Evolutionary conservation across 2,113 vertebrate species (phyloP).

Genomic region (Centropristis striata): DNA sequence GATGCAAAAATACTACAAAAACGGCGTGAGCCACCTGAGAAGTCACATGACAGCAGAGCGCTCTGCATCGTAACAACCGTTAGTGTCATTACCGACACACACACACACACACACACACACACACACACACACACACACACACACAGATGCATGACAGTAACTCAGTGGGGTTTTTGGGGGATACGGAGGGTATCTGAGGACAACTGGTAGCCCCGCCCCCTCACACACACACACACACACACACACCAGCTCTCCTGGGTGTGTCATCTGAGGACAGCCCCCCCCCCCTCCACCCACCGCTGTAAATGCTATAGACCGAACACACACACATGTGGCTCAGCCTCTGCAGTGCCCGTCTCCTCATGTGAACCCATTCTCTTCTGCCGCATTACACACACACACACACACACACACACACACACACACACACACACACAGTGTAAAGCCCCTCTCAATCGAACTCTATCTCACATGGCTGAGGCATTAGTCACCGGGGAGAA

Average conservation of each 20-base stretch:
- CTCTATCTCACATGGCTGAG: slow-evolving; percentile 31
- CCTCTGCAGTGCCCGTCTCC: slow-evolving; percentile 52
- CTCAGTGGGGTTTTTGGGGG: not conserved
- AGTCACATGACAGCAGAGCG: too few relatives aligned
- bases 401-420: slow-evolving; percentile 32
- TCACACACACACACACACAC: slow-evolving; percentile 10
- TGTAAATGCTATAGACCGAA: not conserved
- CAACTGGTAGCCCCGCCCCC: slow-evolving; percentile 10
- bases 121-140: not conserved
- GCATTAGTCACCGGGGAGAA: slow-evolving; percentile 28
- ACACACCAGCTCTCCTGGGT: slow-evolving; percentile 3
- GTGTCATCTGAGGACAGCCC: slow-evolving; percentile 51
- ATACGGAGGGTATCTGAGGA: slow-evolving; percentile 13
- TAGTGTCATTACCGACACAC: not conserved
- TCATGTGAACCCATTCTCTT: slow-evolving; percentile 53
- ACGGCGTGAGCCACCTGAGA: too few relatives aligned
- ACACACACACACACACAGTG: slow-evolving; percentile 17
- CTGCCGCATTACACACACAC: slow-evolving; percentile 48
- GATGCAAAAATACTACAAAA: too few relatives aligned
- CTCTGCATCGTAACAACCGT: too few relatives aligned
- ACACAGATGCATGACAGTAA: not conserved
- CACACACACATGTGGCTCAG: slow-evolving; percentile 5
- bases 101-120: slow-evolving; percentile 3
- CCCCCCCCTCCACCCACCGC: not conserved
- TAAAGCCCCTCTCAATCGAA: slow-evolving; percentile 41